phyloP scores from a whole-genome alignment of 1,140 invertebrate species.

The Drosophila pseudoobscura region DNA sequence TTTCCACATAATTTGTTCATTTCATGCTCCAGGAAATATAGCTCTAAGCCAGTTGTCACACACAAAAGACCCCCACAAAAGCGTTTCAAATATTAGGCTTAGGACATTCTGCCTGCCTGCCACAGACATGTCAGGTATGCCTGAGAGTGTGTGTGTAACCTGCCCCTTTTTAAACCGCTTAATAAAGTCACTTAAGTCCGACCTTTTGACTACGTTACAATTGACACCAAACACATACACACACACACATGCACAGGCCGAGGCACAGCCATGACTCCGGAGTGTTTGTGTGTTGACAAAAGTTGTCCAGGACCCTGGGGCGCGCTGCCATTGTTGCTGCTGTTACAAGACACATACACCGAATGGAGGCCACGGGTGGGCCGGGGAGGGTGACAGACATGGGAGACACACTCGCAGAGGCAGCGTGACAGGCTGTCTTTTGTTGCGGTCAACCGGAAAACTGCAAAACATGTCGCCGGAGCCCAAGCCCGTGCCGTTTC shows the following conservation, averaged over 20 bases:
- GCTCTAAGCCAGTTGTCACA: constrained; percentile 32
- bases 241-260: background rate
- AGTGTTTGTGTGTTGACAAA: constrained; percentile 66
- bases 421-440: constrained; percentile 82
- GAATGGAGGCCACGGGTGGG: background rate
- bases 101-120: constrained; percentile 9
- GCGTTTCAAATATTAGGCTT: constrained; percentile 5
- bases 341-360: constrained; percentile 60
- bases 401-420: constrained; percentile 8
- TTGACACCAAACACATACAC: constrained; percentile 67
- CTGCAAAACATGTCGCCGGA: constrained; percentile 78
- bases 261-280: constrained; percentile 4
- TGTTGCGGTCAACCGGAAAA: constrained; percentile 83
- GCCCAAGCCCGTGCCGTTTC: constrained; percentile 27
- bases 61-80: constrained; percentile 34
- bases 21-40: constrained; percentile 20
- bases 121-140: constrained; percentile 22
- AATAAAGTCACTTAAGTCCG: constrained; percentile 82
- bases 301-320: constrained; percentile 66
- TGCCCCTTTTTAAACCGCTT: constrained; percentile 80
- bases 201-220: constrained; percentile 79
- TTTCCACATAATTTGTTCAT: constrained; percentile 18
- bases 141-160: constrained; percentile 34
- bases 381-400: no score
- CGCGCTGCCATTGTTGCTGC: constrained; percentile 67